These are phyloP conservation scores for Rhamphomyia laevipes DNA, from an alignment of 2,888 invertebrate species.

Conservation along the genomic window DNA sequence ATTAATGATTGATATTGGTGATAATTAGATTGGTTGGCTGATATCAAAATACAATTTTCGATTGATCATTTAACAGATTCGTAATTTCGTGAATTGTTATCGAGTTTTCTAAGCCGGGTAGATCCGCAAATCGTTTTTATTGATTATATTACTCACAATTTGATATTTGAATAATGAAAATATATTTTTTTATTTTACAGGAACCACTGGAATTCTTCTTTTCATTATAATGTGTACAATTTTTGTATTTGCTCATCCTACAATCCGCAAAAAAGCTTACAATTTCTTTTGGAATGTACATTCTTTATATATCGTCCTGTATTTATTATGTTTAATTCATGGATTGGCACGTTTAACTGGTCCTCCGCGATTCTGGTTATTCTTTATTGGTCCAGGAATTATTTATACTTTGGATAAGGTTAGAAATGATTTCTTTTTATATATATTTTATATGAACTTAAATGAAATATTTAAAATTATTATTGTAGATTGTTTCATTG, in stretches of 20 bases:
- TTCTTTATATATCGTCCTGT: constrained; percentile 74
- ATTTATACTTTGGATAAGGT: constrained; percentile 77
- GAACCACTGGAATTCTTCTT: constrained; percentile 74
- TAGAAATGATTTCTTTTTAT: background rate
- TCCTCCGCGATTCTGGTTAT: constrained; percentile 86
- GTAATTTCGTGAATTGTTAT: too few relatives aligned
- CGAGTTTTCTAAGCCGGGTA: too few relatives aligned
- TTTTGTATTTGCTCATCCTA: constrained; percentile 92
- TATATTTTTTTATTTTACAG: constrained; percentile 38
- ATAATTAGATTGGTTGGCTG: too few relatives aligned
- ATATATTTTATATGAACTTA: too few relatives aligned
- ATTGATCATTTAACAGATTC: too few relatives aligned
- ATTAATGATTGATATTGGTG: too few relatives aligned
- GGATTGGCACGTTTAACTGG: constrained; percentile 86
- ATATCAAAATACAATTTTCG: too few relatives aligned
- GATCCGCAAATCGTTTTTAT: too few relatives aligned
- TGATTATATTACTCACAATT: too few relatives aligned
- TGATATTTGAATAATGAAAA: too few relatives aligned
- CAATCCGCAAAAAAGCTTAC: constrained; percentile 83
- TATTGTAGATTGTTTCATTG: constrained; percentile 67
- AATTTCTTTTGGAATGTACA: constrained; percentile 94
- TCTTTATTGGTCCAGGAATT: constrained; percentile 82
- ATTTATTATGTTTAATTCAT: constrained; percentile 76
- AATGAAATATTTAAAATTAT: background rate
- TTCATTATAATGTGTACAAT: constrained; percentile 90